Evolutionary conservation across 2,888 invertebrate species (phyloP), one percentile per base, ranked within the genome.

Genomic region (Epirrita christyi): DNA sequence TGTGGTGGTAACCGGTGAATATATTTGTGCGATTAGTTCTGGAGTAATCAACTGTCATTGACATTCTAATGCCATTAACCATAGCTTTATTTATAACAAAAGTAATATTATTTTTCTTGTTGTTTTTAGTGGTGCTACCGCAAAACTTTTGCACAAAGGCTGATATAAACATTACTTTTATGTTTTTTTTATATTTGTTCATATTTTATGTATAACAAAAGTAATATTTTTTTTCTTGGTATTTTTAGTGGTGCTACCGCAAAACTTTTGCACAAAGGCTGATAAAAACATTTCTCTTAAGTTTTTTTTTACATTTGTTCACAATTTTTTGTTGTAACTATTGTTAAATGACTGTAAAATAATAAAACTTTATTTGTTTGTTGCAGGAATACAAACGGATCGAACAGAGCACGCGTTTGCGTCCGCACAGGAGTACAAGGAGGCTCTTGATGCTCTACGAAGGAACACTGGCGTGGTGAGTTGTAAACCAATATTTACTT

Each of bases 351-450:
- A 32, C 13, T 32, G n/a, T 32, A 13, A 41, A 43, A 2, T 41
- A 2, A 32, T 21, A 9, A 32, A 11, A n/a, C 8, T 14, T 28
- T 9, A 6, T 44, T 45, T 44, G 8, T 47, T 64, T 64, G 68
- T 80, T 76, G 14, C 77, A 92, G 92, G 75, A 79, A 72, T 80
- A 45, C 82, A 82, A 55, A 89, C 88, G 13, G 91, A 89, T 38
- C 78, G 85, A 37, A 75, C 82, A 14, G 91, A 86, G 59, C 86
- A 81, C 54, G 78, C 78, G 11, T 84, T 75, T 55, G 87, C 83
- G 40, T 85, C 91, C 27, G 88, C 88, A 55, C 87, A 87, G 62
- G 91, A 90, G 69, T 88, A 88, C 75, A 91, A 87, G 76, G 88
- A 87, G 52, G 88, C 88, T 42, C 79, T 90, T 14, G 86, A 89